Evolutionary conservation across 2,888 invertebrate species (phyloP).

Genomic region (Euplagia quadripunctaria): DNA sequence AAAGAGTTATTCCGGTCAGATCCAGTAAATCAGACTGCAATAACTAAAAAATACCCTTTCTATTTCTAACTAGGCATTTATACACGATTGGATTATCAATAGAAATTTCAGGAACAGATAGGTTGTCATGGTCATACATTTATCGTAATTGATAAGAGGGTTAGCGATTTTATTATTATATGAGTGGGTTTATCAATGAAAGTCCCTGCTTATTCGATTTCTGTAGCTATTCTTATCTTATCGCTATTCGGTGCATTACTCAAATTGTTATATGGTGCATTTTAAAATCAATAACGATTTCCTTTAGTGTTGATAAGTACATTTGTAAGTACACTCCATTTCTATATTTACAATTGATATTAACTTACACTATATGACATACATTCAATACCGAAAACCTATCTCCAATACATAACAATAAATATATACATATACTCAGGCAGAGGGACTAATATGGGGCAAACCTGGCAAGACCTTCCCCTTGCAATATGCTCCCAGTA

Average conservation of each 20-base stretch:
- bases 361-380: too few species aligned
- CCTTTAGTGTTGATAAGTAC: background rate
- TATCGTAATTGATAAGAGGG: constrained; percentile 32
- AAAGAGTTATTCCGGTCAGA: too few species aligned
- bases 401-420: too few species aligned
- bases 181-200: constrained; percentile 42
- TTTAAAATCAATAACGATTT: constrained; percentile 9
- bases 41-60: too few species aligned
- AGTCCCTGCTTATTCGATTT: constrained; percentile 36
- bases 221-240: constrained; percentile 32
- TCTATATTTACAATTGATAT: background rate
- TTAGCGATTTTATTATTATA: constrained; percentile 35
- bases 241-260: constrained; percentile 46
- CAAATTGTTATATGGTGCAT: background rate
- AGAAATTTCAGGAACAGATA: constrained; percentile 19
- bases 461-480: too few species aligned
- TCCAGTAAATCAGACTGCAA: too few species aligned
- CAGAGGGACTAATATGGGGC: too few species aligned
- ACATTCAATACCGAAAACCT: too few species aligned
- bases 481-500: too few species aligned
- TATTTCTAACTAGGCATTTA: too few species aligned
- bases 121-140: constrained; percentile 27
- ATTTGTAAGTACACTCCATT: background rate
- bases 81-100: background rate
- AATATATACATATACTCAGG: too few species aligned